phyloP scores from a whole-genome alignment of 2,888 invertebrate genomes.

The Arrhopalites spinosus region DNA sequence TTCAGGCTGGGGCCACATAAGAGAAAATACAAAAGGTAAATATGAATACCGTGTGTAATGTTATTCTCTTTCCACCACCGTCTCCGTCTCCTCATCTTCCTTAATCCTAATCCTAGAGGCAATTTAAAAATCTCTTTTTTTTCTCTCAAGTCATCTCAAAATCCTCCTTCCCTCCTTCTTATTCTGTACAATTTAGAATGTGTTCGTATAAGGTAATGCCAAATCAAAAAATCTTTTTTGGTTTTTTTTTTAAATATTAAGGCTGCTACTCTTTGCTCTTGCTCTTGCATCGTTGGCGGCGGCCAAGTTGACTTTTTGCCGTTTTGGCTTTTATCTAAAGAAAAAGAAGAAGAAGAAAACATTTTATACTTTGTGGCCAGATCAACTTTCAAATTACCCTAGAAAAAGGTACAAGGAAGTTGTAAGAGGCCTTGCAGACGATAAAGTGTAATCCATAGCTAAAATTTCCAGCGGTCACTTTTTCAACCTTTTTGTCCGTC shows the following conservation, averaged over 20 bases:
- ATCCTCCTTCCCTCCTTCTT: no score
- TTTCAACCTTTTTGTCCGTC: no score
- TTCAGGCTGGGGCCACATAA: constrained; percentile 14
- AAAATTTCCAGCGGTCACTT: no score
- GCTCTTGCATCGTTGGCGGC: background rate
- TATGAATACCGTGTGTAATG: background rate
- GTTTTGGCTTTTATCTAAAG: background rate
- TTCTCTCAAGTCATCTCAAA: no score
- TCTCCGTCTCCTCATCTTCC: background rate
- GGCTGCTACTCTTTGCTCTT: background rate
- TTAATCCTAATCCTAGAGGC: constrained; percentile 14
- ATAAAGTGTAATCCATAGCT: no score
- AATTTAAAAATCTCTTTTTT: background rate
- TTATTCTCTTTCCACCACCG: no score
- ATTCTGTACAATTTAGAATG: no score
- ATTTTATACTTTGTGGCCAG: background rate
- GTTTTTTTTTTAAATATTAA: background rate
- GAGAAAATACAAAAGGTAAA: background rate
- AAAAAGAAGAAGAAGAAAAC: background rate
- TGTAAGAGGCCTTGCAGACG: no score
- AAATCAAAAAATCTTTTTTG: constrained; percentile 8
- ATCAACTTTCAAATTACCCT: background rate
- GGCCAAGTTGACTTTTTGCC: background rate
- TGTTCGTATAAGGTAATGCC: background rate
- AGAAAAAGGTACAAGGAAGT: background rate